Evolutionary conservation across 2,797 vertebrate species (phyloP).

Genomic region (Morelia viridis): DNA sequence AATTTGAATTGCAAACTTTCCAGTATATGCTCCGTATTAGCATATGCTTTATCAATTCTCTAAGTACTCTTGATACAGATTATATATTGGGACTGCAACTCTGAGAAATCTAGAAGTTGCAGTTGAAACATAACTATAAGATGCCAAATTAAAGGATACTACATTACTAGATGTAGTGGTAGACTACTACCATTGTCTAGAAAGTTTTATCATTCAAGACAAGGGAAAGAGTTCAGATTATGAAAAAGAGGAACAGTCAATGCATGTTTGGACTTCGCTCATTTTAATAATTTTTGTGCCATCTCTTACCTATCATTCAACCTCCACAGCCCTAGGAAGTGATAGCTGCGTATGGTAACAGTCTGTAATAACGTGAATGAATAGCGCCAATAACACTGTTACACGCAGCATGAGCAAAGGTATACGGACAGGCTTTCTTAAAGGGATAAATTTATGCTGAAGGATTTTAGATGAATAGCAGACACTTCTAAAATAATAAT

Average conservation of each 20-base stretch:
- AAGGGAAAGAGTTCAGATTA: background rate
- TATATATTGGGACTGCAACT: background rate
- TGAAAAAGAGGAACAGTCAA: background rate
- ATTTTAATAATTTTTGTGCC: background rate
- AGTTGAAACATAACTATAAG: background rate
- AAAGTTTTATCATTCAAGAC: background rate
- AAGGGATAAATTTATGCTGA: background rate
- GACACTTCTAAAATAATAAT: conserved; percentile 19
- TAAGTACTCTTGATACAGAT: background rate
- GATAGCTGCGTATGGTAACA: background rate
- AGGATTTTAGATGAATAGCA: background rate
- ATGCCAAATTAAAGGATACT: background rate
- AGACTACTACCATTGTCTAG: background rate
- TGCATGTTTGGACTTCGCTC: background rate
- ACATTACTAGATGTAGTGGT: background rate
- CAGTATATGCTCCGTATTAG: no score
- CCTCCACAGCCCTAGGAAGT: background rate
- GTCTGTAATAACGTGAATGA: background rate
- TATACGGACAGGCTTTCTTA: background rate
- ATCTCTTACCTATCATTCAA: no score
- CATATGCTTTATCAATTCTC: background rate
- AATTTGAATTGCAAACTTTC: background rate
- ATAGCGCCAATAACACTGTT: background rate
- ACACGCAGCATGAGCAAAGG: background rate
- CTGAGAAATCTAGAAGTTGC: background rate